A percentile compares a stretch with the other conserved stretches of the same genome.
Conservation (phyloP, 1,140 invertebrate species). For the Cyrtorhinus lividipennis region DNA sequence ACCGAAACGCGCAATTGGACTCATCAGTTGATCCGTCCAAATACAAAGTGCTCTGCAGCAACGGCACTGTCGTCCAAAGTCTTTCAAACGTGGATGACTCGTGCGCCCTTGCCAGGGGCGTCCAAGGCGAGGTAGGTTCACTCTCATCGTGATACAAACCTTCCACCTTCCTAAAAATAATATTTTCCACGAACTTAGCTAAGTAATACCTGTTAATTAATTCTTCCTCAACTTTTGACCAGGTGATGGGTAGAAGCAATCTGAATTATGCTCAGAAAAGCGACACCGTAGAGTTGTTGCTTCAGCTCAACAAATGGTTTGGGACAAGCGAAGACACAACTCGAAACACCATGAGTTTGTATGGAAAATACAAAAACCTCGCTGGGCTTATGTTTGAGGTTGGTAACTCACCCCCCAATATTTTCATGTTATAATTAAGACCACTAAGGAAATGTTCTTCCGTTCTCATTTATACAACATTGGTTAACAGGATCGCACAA, state of each 20-base stretch:
- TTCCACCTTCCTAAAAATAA: no score
- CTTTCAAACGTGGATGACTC: background rate
- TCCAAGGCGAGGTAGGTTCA: conserved; percentile 4
- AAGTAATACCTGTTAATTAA: no score
- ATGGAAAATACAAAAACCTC: background rate
- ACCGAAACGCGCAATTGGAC: background rate
- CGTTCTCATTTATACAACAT: background rate
- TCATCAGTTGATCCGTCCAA: background rate
- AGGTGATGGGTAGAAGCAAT: no score
- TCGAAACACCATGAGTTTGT: background rate
- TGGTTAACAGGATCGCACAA: background rate
- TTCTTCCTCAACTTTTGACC: no score
- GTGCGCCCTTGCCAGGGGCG: background rate
- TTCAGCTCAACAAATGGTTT: conserved; percentile 10
- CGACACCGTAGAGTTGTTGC: background rate
- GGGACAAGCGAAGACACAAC: background rate
- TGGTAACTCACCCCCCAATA: background rate
- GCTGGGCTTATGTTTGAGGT: conserved; percentile 3
- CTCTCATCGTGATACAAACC: no score
- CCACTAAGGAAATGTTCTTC: background rate
- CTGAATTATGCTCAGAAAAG: background rate
- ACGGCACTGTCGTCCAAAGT: background rate
- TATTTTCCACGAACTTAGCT: no score
- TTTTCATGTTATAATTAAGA: background rate
- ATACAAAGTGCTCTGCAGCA: conserved; percentile 6